Conservation (phyloP, 2,888 invertebrate genomes). For the Tridacna gigas region DNA sequence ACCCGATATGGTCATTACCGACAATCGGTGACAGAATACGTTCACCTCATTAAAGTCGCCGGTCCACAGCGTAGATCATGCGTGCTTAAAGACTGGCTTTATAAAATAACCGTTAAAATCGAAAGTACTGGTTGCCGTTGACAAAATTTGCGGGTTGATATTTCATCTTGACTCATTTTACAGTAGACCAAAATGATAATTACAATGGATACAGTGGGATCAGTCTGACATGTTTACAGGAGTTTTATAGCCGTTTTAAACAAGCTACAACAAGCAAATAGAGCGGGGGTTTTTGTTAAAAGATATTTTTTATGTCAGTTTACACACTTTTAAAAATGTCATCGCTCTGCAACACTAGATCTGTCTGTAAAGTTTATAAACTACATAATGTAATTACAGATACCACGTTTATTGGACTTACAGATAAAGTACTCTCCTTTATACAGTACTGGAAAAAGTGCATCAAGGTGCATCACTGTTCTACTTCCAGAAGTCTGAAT, state of each 20-base stretch:
- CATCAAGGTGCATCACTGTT: no score
- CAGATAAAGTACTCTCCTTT: no score
- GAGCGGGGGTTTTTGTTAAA: no score
- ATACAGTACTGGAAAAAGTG: no score
- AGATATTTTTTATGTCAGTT: no score
- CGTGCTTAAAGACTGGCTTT: not conserved
- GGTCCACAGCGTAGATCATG: not conserved
- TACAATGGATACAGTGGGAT: not conserved
- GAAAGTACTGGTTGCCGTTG: not conserved
- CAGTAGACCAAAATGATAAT: not conserved
- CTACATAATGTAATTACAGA: no score
- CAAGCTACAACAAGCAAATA: not conserved
- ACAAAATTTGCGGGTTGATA: not conserved
- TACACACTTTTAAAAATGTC: no score
- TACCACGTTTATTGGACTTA: no score
- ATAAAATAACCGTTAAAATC: not conserved
- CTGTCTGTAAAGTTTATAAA: no score
- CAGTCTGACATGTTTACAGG: conserved; percentile 8
- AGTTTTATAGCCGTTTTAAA: not conserved
- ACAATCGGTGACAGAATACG: not conserved
- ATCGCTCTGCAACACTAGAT: no score
- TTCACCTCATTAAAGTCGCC: not conserved
- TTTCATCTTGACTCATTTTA: not conserved
- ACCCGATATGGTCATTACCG: conserved; percentile 17
- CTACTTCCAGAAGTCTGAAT: no score